Conservation (phyloP, 2,113 vertebrate species). For the Ivindomyrus marchei region DNA sequence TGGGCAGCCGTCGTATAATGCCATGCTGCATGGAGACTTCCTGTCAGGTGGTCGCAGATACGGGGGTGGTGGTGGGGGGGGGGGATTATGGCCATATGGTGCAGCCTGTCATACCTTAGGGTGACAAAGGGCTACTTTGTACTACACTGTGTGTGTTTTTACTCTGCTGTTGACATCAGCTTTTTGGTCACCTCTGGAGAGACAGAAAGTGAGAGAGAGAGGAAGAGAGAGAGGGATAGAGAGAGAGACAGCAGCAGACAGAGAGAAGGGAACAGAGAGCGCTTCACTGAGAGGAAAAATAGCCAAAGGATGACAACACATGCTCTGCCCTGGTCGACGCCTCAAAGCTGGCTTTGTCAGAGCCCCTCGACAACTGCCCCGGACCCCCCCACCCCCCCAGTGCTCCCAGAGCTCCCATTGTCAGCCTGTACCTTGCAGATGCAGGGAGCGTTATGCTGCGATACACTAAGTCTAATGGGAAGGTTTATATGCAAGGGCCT, state of each 20-base stretch:
- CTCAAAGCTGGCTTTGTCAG: constrained; percentile 58
- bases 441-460: constrained; percentile 76
- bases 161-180: constrained; percentile 2
- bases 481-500: constrained; percentile 94
- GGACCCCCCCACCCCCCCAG: not conserved
- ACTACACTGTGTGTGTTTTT: constrained; percentile 50
- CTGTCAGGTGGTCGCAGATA: constrained; percentile 82
- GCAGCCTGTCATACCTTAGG: constrained; percentile 78
- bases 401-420: constrained; percentile 55
- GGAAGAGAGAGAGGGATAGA: not conserved
- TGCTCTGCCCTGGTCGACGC: constrained; percentile 51
- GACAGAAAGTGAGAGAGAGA: not conserved
- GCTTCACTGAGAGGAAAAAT: constrained; percentile 7
- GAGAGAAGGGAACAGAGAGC: not conserved
- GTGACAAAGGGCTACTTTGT: constrained; percentile 83
- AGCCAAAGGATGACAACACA: constrained; percentile 64
- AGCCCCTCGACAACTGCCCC: constrained; percentile 11
- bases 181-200: constrained; percentile 17
- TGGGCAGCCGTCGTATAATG: constrained; percentile 66
- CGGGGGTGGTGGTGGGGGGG: constrained; percentile 37
- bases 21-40: constrained; percentile 73
- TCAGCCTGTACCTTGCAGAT: constrained; percentile 79
- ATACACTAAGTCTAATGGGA: constrained; percentile 89
- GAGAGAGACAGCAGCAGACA: not conserved
- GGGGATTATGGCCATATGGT: constrained; percentile 81